Evolutionary conservation across 2,797 vertebrate species (phyloP), one percentile per base, ranked within the genome.

Genomic region (Chromis chromis): DNA sequence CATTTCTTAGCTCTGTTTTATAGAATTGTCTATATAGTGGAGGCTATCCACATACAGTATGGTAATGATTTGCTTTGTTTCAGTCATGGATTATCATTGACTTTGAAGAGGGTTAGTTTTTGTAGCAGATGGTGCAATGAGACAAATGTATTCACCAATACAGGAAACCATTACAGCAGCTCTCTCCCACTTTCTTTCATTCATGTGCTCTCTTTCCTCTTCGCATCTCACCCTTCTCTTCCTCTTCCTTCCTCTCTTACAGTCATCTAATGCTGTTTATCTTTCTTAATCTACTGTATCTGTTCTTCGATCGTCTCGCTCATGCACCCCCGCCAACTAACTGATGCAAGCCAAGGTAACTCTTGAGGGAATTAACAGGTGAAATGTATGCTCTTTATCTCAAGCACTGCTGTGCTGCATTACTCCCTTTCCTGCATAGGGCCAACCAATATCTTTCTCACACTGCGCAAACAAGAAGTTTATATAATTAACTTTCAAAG

Each of bases 321-420:
- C 75, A 42, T 70, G 83, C 71, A 61, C 71, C 62, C 70, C 70
- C 56, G 73, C 46, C 63, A 71, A 53, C 76, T 64, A 76, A 88
- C 84, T 92, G 91, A 92, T 86, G 89, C 86, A 90, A 92, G 81
- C 54, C 59, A 19, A 78, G 67, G 87, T 72, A 93, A 92, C 75
- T 67, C 76, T 60, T 16, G 27, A 65, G 79, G 78, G 88, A 86
- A 86, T 86, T 65, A 86, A 79, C 73, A 86, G 79, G 86, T 90
- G 76, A 86, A 81, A 86, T 64, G 63, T 84, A 72, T 68, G 54
- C 68, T 77, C 74, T 82, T 72, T 64, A 79, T 85, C 69, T 82
- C 52, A 27, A 68, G 52, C 70, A 24, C 58, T 58, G 48, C 76
- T 61, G 39, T 81, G 66, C 76, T 31, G 65, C 59, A 65, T 54